These are phyloP conservation scores for Netelia virgata DNA, from an alignment of 2,888 invertebrate species.

Conservation along the genomic window DNA sequence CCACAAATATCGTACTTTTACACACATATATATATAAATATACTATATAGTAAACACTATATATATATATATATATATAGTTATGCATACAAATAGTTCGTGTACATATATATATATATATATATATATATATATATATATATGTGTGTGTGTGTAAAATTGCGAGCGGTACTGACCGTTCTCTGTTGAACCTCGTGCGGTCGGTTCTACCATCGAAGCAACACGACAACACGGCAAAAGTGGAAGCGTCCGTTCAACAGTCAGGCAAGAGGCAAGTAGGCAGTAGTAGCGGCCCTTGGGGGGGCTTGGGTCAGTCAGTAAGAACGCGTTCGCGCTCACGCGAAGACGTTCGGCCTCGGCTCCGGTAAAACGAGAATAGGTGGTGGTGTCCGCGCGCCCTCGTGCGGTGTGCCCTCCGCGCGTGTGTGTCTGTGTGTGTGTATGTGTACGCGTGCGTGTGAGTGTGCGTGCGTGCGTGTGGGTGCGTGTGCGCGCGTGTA, in stretches of 20 bases:
- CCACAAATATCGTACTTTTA: neutral
- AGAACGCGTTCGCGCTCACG: slow-evolving; percentile 83
- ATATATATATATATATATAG: neutral
- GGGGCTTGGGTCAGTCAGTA: slow-evolving; percentile 76
- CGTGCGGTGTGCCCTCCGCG: neutral
- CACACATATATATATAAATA: neutral
- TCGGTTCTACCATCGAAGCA: slow-evolving; percentile 7
- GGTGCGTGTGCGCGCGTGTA: no score
- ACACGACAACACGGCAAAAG: slow-evolving; percentile 72
- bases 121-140: neutral
- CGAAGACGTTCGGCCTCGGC: slow-evolving; percentile 77
- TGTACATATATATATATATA: neutral
- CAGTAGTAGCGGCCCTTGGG: slow-evolving; percentile 61
- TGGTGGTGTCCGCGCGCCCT: slow-evolving; percentile 42
- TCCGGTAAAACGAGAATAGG: slow-evolving; percentile 42
- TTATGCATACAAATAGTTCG: neutral
- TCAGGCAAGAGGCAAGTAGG: slow-evolving; percentile 37
- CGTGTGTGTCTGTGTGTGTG: neutral
- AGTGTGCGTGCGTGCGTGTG: neutral
- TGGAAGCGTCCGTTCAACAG: slow-evolving; percentile 75
- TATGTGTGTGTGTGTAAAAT: neutral
- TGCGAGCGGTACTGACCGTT: slow-evolving; percentile 73
- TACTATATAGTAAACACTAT: no score
- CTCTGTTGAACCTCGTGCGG: slow-evolving; percentile 57
- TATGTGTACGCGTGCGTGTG: neutral